phyloP scores from a whole-genome alignment of 2,797 vertebrate genomes.

The Dipus sagitta region DNA sequence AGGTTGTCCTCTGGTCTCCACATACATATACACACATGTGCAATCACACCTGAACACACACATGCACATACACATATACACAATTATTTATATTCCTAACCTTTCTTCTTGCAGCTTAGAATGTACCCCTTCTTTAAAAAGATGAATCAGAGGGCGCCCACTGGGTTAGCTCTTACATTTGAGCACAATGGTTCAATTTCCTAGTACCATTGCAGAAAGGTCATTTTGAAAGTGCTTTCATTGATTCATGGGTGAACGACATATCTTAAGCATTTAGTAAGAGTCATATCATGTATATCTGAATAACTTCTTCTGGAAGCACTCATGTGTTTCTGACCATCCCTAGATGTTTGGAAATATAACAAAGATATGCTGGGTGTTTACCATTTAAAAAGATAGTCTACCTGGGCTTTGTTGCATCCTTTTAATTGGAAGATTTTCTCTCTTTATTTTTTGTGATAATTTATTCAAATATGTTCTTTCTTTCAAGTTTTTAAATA shows the following conservation, averaged over 20 bases:
- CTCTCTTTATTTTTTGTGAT: neutral
- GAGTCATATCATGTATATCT: neutral
- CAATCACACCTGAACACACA: too few relatives aligned
- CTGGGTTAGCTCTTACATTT: neutral
- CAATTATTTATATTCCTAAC: neutral
- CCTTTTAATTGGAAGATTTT: neutral
- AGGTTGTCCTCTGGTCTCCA: too few relatives aligned
- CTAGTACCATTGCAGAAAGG: neutral
- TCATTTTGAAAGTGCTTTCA: neutral
- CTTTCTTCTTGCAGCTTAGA: neutral
- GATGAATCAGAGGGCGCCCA: too few relatives aligned
- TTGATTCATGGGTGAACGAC: neutral
- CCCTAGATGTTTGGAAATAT: neutral
- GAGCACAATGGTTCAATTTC: neutral
- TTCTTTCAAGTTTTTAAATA: neutral
- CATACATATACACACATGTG: too few relatives aligned
- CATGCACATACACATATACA: too few relatives aligned
- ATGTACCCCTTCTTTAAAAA: neutral
- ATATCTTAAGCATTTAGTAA: neutral
- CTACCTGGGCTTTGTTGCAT: neutral
- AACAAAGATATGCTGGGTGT: neutral
- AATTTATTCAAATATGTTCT: neutral
- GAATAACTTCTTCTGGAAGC: slow-evolving; percentile 19
- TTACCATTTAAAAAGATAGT: neutral
- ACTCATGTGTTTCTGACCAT: neutral